Percentiles rank a stretch among this genome's conserved stretches.
Conservation (phyloP, 2,113 vertebrate species). For the Dicentrarchus labrax region DNA sequence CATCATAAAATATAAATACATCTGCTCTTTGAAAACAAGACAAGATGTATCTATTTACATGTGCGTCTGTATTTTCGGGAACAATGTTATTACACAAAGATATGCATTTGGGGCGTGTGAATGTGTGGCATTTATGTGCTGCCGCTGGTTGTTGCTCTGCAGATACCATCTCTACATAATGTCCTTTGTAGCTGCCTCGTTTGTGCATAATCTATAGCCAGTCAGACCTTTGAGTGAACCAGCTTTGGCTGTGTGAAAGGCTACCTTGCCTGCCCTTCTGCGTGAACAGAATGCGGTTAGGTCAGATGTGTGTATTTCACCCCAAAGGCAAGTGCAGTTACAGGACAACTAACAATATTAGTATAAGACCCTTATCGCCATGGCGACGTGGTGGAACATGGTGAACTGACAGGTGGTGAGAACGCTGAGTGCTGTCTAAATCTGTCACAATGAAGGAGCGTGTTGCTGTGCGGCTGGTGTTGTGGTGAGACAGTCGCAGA, state of each 20-base stretch:
- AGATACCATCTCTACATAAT: conserved; percentile 42
- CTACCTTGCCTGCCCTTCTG: conserved; percentile 14
- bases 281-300: conserved; percentile 36
- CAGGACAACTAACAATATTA: conserved; percentile 54
- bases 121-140: conserved; percentile 38
- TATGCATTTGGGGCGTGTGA: conserved; percentile 40
- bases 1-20: background rate
- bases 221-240: conserved; percentile 53
- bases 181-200: conserved; percentile 38
- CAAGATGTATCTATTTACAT: conserved; percentile 1
- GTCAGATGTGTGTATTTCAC: conserved; percentile 49
- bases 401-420: conserved; percentile 70
- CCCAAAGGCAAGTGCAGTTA: conserved; percentile 49
- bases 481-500: conserved; percentile 68
- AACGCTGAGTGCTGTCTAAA: conserved; percentile 67
- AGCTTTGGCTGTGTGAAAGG: conserved; percentile 51
- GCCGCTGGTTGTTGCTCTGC: conserved; percentile 14
- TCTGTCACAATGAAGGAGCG: conserved; percentile 64
- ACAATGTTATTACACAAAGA: conserved; percentile 38
- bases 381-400: conserved; percentile 57
- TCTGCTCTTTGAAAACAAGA: conserved; percentile 34
- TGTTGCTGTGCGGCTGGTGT: conserved; percentile 68
- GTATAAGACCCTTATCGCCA: conserved; percentile 55
- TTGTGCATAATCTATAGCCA: conserved; percentile 51
- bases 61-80: background rate